phyloP scores from a whole-genome alignment of 2,888 invertebrate genomes.

The Polymixis lichenea region DNA sequence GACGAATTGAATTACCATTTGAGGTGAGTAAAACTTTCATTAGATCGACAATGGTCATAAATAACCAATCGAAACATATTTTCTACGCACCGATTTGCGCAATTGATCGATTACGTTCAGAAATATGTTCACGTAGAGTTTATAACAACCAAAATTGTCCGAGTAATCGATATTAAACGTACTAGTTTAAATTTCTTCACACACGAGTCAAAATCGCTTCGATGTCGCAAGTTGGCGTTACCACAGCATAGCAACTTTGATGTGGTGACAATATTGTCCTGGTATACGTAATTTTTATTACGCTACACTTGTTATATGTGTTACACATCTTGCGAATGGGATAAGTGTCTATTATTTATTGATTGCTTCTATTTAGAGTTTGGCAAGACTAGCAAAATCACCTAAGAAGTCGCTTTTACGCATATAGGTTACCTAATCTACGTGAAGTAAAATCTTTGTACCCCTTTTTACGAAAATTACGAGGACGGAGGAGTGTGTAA shows the following conservation, averaged over 20 bases:
- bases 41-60: constrained; percentile 35
- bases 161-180: constrained; percentile 62
- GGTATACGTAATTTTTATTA: constrained; percentile 44
- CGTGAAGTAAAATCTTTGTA: not conserved
- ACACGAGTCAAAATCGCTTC: constrained; percentile 53
- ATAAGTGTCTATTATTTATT: constrained; percentile 38
- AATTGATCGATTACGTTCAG: constrained; percentile 69
- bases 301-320: constrained; percentile 21
- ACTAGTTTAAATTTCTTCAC: constrained; percentile 63
- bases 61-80: constrained; percentile 62
- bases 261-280: constrained; percentile 60
- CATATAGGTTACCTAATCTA: no score
- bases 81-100: constrained; percentile 64
- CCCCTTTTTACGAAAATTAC: no score
- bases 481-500: no score
- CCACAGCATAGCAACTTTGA: constrained; percentile 51
- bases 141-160: constrained; percentile 63
- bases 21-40: constrained; percentile 56
- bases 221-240: constrained; percentile 55
- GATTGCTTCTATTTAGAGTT: constrained; percentile 14
- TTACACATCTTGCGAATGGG: constrained; percentile 29
- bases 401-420: not conserved
- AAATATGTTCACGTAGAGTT: constrained; percentile 70
- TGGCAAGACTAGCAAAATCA: not conserved
- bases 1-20: constrained; percentile 22